Conservation (phyloP, 2,113 vertebrate species). For the Haliaeetus leucogaster region DNA sequence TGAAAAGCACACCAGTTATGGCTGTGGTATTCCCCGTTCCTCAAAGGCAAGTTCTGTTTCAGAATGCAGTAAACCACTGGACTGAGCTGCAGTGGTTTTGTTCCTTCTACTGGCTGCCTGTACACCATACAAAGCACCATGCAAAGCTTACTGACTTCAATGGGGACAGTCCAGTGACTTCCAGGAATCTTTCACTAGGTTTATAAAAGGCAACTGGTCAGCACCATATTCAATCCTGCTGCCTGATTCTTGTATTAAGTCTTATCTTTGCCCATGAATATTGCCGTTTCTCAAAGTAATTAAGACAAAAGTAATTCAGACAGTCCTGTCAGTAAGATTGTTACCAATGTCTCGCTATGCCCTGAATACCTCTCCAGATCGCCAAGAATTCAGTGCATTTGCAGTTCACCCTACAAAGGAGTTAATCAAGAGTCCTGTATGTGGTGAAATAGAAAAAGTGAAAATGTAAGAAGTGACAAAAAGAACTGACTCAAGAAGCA, state of each 20-base stretch:
- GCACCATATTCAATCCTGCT: neutral
- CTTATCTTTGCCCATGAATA: neutral
- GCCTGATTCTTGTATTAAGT: neutral
- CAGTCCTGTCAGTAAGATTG: neutral
- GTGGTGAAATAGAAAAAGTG: neutral
- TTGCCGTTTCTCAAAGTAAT: neutral
- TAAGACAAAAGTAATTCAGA: neutral
- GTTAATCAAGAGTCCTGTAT: neutral
- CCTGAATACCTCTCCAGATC: neutral
- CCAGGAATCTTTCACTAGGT: neutral
- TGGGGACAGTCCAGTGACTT: neutral
- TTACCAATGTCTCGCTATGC: neutral
- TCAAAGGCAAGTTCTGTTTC: neutral
- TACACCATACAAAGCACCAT: neutral
- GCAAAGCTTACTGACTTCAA: neutral
- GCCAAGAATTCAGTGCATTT: neutral
- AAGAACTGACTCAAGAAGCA: neutral
- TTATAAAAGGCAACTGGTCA: neutral
- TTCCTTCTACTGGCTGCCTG: neutral
- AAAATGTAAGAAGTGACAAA: neutral
- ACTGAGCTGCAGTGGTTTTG: neutral
- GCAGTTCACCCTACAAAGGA: neutral
- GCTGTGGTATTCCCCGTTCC: neutral
- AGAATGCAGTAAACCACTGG: neutral
- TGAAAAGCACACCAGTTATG: neutral